Base-by-base conservation (phyloP, 2,797 vertebrate species). In the Argyrosomus regius region DNA sequence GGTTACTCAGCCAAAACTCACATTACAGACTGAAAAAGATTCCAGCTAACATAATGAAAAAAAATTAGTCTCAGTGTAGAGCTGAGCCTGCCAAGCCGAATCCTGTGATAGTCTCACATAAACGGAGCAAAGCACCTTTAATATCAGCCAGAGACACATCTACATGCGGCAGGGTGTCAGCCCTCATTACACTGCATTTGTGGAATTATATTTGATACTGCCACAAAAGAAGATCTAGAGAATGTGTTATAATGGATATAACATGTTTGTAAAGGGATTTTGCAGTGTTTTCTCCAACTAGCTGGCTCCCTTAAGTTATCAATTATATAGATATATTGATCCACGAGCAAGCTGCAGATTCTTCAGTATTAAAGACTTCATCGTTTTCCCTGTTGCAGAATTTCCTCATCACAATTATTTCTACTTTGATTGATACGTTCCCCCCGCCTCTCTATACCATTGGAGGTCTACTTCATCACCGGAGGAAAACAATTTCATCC, bases 381-480 rank as follows among this genome's bases (percentile, higher is more conserved):
- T 59, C 2, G 0, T 61, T 80, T 68, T 49, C 28, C 61, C 18
- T 3, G 20, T 82, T 49, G 61, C 72, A 59, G 61, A 75, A 74
- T 86, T 82, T 83, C 31, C 67, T 77, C 65, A 69, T 79, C 28
- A 49, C 48, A 69, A 67, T 80, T 85, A 74, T 92, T 88, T 78
- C 52, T 69, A 66, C 63, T 81, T 72, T 81, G 84, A 90, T 91
- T 83, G 78, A 91, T 88, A 76, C 62, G 71, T 83, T 71, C 82
- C 65, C 74, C 80, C 85, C 63, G 50, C 85, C 86, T 90, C 81
- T 83, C 80, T 78, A 31, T 83, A 87, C 67, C 76, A 87, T 75
- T 88, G 88, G 90, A 91, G 89, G 86, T 93, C 85, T 91, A 91
- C 88, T 94, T 90, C 86, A 93, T 93, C 90, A 93, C 89, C 45